A percentile compares a stretch with the other conserved stretches of the same genome.
Evolutionary conservation across 2,113 vertebrate genomes (phyloP).

Genomic region (Halichoerus grypus): DNA sequence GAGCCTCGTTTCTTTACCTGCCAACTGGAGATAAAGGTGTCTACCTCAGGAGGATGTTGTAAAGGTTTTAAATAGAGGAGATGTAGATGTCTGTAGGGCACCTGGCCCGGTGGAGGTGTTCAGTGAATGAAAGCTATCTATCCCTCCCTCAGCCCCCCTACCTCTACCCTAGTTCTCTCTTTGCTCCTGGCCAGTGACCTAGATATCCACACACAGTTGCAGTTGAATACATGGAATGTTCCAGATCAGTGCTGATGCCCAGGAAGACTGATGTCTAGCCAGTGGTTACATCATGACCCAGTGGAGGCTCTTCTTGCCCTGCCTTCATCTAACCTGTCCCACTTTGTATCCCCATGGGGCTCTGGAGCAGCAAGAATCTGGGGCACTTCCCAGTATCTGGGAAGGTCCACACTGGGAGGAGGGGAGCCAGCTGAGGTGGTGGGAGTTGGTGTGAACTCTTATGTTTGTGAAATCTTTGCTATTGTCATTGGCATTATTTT

Average conservation of each 20-base stretch:
- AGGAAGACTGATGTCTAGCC: not conserved
- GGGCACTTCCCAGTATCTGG: not conserved
- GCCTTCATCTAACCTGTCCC: not conserved
- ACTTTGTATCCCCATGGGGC: not conserved
- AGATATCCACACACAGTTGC: not conserved
- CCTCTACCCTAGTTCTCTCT: too few relatives aligned
- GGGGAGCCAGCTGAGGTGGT: not conserved
- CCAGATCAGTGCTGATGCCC: not conserved
- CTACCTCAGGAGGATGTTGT: not conserved
- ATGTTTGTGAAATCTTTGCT: not conserved
- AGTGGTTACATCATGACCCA: not conserved
- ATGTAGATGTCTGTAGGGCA: not conserved
- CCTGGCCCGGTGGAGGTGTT: too few relatives aligned
- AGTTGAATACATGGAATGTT: not conserved
- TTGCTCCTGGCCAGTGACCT: not conserved
- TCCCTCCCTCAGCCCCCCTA: fast-evolving
- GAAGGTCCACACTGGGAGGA: not conserved
- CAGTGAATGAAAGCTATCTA: not conserved
- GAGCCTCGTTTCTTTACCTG: not conserved
- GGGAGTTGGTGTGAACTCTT: not conserved
- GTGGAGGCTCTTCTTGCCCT: not conserved
- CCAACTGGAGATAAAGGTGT: not conserved
- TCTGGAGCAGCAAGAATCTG: not conserved
- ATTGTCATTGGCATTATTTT: too few relatives aligned
- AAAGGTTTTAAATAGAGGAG: not conserved